Evolutionary conservation across 37 sponge, comb jelly and placozoan genomes (phyloP).

Genomic region (Spongia lamella): DNA sequence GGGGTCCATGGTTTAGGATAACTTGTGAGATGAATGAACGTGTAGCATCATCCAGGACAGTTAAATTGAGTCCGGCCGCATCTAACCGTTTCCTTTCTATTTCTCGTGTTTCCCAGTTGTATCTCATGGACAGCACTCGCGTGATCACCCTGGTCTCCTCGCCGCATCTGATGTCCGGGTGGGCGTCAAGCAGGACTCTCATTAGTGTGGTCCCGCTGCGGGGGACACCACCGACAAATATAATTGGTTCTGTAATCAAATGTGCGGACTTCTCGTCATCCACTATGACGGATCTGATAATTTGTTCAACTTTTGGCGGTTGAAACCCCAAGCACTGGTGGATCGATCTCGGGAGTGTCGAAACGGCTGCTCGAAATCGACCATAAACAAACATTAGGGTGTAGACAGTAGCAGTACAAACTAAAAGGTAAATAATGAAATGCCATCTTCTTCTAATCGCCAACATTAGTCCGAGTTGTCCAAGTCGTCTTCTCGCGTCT

Average conservation of each 20-base stretch:
- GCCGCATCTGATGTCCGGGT: conserved; percentile 90
- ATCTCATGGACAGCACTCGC: conserved; percentile 58
- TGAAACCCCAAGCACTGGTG: too few relatives aligned
- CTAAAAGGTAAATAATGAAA: too few relatives aligned
- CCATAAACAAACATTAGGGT: too few relatives aligned
- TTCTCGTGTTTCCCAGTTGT: conserved; percentile 24
- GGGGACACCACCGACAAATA: conserved; percentile 89
- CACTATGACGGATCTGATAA: too few relatives aligned
- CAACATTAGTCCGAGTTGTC: too few relatives aligned
- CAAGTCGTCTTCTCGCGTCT: too few relatives aligned
- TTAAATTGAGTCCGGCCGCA: conserved; percentile 61
- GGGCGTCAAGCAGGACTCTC: conserved; percentile 87
- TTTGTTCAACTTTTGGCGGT: too few relatives aligned
- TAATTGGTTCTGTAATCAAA: conserved; percentile 11
- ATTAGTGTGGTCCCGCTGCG: conserved; percentile 87
- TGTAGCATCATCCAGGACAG: conserved; percentile 51
- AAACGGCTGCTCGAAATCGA: too few relatives aligned
- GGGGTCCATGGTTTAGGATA: conserved; percentile 60
- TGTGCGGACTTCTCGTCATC: too few relatives aligned
- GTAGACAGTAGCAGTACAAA: too few relatives aligned
- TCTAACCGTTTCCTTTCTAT: conserved; percentile 57
- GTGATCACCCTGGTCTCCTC: conserved; percentile 91
- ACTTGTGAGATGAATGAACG: conserved; percentile 60
- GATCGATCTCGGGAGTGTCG: too few relatives aligned
- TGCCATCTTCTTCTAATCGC: too few relatives aligned